Evolutionary conservation across 2,113 vertebrate genomes (phyloP).

Genomic region (Barbus barbus): DNA sequence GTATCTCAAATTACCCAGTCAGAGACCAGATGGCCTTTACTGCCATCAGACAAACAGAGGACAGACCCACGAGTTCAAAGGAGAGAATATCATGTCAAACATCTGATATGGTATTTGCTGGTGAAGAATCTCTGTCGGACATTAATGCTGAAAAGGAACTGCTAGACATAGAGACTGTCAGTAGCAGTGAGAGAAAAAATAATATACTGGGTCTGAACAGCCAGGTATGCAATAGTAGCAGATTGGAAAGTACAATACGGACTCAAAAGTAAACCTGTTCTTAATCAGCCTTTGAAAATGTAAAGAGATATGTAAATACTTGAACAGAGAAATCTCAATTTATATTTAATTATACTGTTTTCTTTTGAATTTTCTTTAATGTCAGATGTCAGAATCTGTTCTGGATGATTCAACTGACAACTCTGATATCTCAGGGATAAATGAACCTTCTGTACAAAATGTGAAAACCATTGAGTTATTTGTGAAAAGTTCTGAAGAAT

Average conservation of each 20-base stretch:
- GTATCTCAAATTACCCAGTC: background rate
- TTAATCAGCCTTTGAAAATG: background rate
- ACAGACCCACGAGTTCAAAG: background rate
- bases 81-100: background rate
- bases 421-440: constrained; percentile 34
- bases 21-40: background rate
- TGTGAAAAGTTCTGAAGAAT: background rate
- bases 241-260: background rate
- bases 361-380: constrained; percentile 36
- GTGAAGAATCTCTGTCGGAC: background rate
- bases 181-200: constrained; percentile 24
- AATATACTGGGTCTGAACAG: background rate
- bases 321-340: background rate
- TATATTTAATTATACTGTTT: constrained; percentile 32
- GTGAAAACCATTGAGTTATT: background rate
- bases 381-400: constrained; percentile 41
- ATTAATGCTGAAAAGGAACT: background rate
- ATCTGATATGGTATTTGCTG: constrained; percentile 19
- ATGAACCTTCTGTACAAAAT: background rate
- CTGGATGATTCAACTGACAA: constrained; percentile 25
- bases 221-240: constrained; percentile 43
- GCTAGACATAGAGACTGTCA: background rate
- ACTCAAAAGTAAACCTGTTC: constrained; percentile 21
- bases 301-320: constrained; percentile 7
- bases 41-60: constrained; percentile 17